Conservation (phyloP, 1,140 invertebrate species). For the Anastrepha obliqua region DNA sequence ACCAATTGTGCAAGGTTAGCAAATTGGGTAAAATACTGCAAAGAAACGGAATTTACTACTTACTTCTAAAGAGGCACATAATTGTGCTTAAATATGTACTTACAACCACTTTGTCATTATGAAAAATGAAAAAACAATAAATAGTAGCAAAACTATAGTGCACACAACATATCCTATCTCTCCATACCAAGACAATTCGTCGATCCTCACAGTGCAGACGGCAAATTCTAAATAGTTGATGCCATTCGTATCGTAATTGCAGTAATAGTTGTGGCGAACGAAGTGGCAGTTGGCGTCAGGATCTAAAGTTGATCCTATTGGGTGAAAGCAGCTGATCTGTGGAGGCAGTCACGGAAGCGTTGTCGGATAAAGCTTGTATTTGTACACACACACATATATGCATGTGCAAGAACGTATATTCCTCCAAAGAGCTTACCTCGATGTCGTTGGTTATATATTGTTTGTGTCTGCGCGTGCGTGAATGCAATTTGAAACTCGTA, state of each 20-base stretch:
- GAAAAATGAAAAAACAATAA: background rate
- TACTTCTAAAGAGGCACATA: too few relatives aligned
- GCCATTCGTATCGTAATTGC: slow-evolving; percentile 4
- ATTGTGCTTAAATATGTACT: background rate
- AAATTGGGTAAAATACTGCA: slow-evolving; percentile 13
- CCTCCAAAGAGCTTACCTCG: background rate
- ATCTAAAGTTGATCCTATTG: background rate
- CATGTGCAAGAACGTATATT: background rate
- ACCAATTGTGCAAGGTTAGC: slow-evolving; percentile 9
- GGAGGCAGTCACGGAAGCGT: too few relatives aligned
- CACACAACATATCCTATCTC: background rate
- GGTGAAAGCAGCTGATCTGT: background rate
- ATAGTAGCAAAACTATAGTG: background rate
- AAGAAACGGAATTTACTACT: background rate
- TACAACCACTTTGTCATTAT: slow-evolving; percentile 24
- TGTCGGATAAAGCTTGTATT: background rate
- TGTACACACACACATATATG: background rate
- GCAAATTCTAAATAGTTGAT: slow-evolving; percentile 23
- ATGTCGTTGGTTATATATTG: background rate
- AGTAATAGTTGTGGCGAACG: background rate
- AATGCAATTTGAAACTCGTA: background rate
- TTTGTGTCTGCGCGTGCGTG: slow-evolving; percentile 11
- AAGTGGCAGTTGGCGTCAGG: background rate
- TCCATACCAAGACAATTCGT: background rate
- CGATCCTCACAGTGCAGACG: background rate